Evolutionary conservation across 2,113 vertebrate genomes (phyloP).

Genomic region (Heterotilapia buettikoferi): DNA sequence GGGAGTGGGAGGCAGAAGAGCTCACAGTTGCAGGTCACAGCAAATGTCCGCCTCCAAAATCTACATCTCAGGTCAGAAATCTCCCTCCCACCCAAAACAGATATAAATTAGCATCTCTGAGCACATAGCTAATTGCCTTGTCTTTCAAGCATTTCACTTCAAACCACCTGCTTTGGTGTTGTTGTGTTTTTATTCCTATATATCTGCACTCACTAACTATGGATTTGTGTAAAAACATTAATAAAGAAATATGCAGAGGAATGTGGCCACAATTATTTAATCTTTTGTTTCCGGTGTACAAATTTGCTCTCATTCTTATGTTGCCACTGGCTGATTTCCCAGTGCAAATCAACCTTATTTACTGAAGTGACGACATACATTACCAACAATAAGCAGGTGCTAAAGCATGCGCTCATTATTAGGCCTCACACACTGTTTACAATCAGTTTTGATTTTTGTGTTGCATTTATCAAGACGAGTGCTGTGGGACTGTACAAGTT

Average conservation of each 20-base stretch:
- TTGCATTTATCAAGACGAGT: background rate
- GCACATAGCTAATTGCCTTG: background rate
- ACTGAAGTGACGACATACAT: background rate
- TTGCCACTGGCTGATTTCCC: background rate
- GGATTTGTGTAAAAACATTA: background rate
- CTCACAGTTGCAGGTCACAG: background rate
- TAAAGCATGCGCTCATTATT: background rate
- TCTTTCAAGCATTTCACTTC: background rate
- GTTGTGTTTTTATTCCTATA: background rate
- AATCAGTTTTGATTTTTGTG: background rate
- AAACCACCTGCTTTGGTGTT: background rate
- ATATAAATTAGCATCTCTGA: background rate
- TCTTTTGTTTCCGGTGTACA: background rate
- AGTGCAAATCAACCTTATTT: background rate
- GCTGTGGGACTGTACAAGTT: background rate
- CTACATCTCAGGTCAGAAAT: slow-evolving; percentile 7
- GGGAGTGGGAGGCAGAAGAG: slow-evolving; percentile 32
- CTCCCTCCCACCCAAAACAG: background rate
- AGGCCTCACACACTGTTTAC: background rate
- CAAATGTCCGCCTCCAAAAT: slow-evolving; percentile 16
- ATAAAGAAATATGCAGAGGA: background rate
- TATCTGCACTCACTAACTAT: background rate
- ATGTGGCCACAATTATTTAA: background rate
- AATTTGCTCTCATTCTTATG: background rate
- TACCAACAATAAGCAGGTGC: background rate